Evolutionary conservation across 2,888 invertebrate genomes (phyloP).

Genomic region (Quadroppia sp.): DNA sequence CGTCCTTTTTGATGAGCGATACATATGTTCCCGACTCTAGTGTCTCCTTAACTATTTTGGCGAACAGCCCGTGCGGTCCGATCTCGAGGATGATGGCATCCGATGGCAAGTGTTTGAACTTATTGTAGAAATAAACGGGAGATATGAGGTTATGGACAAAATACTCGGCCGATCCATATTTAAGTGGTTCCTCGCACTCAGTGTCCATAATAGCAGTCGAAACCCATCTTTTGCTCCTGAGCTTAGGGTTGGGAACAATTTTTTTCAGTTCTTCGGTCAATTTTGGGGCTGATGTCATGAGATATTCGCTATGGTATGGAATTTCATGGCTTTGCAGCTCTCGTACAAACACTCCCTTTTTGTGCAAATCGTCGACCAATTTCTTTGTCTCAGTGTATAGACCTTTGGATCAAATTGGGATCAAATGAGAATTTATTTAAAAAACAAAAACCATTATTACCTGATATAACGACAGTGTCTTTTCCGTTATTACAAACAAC

Average conservation of each 20-base stretch:
- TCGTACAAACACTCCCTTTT: slow-evolving; percentile 33
- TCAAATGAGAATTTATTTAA: neutral
- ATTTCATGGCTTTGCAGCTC: slow-evolving; percentile 21
- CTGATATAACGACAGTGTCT: slow-evolving; percentile 18
- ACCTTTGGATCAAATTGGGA: slow-evolving; percentile 25
- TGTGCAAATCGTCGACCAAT: neutral
- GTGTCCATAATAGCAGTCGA: slow-evolving; percentile 84
- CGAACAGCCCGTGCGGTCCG: slow-evolving; percentile 79
- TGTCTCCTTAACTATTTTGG: neutral
- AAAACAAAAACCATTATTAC: neutral
- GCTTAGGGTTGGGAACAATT: slow-evolving; percentile 69
- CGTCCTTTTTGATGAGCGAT: slow-evolving; percentile 73
- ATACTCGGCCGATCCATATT: slow-evolving; percentile 81
- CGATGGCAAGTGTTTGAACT: slow-evolving; percentile 72
- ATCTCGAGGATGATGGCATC: slow-evolving; percentile 86
- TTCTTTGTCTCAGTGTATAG: neutral
- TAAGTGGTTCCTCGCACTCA: slow-evolving; percentile 66
- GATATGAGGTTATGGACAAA: slow-evolving; percentile 92
- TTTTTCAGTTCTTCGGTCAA: slow-evolving; percentile 21
- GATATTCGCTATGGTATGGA: slow-evolving; percentile 27
- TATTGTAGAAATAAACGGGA: slow-evolving; percentile 87
- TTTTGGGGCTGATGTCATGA: neutral
- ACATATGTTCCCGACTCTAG: slow-evolving; percentile 58
- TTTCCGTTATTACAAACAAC: slow-evolving; percentile 23
- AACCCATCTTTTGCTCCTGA: slow-evolving; percentile 77